Evolutionary conservation across 2,888 invertebrate genomes (phyloP), one percentile per base, ranked within the genome.

Genomic region (Drosophila monieri): DNA sequence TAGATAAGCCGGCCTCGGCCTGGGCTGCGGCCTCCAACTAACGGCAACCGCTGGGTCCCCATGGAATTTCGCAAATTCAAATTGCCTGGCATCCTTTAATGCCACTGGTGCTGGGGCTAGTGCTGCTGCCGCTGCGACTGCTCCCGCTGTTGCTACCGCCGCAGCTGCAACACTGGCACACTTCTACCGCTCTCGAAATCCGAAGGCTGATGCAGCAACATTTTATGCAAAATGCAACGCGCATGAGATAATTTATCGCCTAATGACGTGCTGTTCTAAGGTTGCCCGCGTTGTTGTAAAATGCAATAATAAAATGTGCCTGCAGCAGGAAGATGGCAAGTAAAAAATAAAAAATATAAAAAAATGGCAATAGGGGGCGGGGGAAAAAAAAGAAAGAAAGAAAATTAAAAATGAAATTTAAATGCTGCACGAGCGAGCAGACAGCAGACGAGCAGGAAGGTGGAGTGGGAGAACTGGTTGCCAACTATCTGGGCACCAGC

Each of bases 21-120:
- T 35, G 43, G 14, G 56, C 37, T 30, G 10, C 32, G 32, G 23
- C 44, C 44, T 35, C 32, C 49, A 41, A 46, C 67, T 68, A 69
- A 71, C 69, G 67, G 58, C 74, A 62, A 74, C 72, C 56, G 48
- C 49, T 6, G 49, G 27, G 23, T 59, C 76, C 73, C 87, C 81
- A 85, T 85, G 86, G 83, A 88, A 84, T 84, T 84, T 85, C 88
- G 85, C 88, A 84, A 84, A 84, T 85, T 84, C 77, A 88, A 84
- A 84, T 84, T 88, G 86, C 86, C 81, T 73, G 80, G 87, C 87
- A 85, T 84, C 80, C 80, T 80, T 86, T 84, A 81, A 74, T 81
- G 61, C 78, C 51, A 47, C 49, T 41, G 25, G 39, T 9, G 14
- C 30, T 41, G 51, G 47, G 9, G 30, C 61, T 18, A 18, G 18